Conservation (phyloP, 2,888 invertebrate genomes). For the Heliconius erato region DNA sequence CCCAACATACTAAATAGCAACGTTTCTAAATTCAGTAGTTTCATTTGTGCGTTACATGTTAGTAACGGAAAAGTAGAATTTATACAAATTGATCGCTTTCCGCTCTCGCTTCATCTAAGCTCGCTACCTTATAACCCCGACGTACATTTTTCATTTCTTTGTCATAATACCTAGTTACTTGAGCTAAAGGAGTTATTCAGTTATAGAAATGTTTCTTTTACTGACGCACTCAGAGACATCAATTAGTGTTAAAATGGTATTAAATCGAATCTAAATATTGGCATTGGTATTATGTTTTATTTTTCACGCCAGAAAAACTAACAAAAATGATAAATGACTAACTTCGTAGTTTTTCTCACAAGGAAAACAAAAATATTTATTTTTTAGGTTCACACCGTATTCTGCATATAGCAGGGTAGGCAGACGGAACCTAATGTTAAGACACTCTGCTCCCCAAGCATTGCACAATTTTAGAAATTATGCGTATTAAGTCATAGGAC, state of each 20-base stretch:
- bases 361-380: too few species aligned
- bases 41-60: too few species aligned
- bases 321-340: too few species aligned
- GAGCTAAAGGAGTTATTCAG: constrained; percentile 64
- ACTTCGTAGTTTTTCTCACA: too few species aligned
- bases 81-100: background rate
- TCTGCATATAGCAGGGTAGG: too few species aligned
- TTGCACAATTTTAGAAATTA: background rate
- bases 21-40: too few species aligned
- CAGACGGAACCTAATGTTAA: too few species aligned
- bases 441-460: too few species aligned
- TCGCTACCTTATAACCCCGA: constrained; percentile 57
- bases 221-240: background rate
- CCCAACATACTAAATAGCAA: too few species aligned
- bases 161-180: constrained; percentile 70
- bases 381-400: too few species aligned
- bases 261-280: background rate
- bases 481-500: too few species aligned
- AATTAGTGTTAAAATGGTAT: background rate
- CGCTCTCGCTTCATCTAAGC: background rate
- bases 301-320: background rate
- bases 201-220: constrained; percentile 60
- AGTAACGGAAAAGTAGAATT: background rate
- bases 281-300: background rate
- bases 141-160: constrained; percentile 65